These are phyloP conservation scores for Lycaena phlaeas DNA, from an alignment of 2,888 invertebrate species.

Conservation along the genomic window DNA sequence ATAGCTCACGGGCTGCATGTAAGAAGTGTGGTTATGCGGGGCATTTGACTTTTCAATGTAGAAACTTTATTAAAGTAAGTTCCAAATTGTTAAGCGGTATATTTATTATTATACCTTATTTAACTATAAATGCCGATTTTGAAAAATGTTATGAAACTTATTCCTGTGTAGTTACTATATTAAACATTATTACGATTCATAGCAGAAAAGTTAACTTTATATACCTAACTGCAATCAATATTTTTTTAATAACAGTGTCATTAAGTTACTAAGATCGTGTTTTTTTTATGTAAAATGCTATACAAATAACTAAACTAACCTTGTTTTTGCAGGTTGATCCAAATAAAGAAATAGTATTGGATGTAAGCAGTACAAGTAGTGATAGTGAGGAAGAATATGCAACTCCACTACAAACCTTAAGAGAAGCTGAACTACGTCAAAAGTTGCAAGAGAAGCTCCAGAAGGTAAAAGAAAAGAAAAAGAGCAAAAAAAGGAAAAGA, in stretches of 20 bases:
- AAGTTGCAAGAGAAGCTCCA: conserved; percentile 77
- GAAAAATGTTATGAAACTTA: too few species aligned
- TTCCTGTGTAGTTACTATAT: too few species aligned
- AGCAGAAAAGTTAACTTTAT: too few species aligned
- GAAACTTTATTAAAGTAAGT: conserved; percentile 91
- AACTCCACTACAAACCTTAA: conserved; percentile 85
- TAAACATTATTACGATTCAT: too few species aligned
- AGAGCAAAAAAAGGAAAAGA: conserved; percentile 48
- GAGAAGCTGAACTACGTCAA: conserved; percentile 83
- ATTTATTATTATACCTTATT: too few species aligned
- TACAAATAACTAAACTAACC: too few species aligned
- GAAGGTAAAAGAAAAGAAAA: conserved; percentile 72
- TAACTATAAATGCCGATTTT: too few species aligned
- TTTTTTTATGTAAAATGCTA: too few species aligned
- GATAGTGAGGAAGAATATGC: conserved; percentile 87
- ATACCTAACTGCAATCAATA: too few species aligned
- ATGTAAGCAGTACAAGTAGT: conserved; percentile 95
- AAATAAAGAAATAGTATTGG: conserved; percentile 91
- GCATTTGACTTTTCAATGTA: conserved; percentile 95
- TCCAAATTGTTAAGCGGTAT: conserved; percentile 10
- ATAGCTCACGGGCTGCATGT: conserved; percentile 86
- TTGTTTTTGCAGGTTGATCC: conserved; percentile 84
- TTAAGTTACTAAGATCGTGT: too few species aligned
- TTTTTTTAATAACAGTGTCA: too few species aligned
- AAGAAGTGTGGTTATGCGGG: conserved; percentile 97